Evolutionary conservation across 2,888 invertebrate genomes (phyloP), one percentile per base, ranked within the genome.

Genomic region (Archips crataeganus): DNA sequence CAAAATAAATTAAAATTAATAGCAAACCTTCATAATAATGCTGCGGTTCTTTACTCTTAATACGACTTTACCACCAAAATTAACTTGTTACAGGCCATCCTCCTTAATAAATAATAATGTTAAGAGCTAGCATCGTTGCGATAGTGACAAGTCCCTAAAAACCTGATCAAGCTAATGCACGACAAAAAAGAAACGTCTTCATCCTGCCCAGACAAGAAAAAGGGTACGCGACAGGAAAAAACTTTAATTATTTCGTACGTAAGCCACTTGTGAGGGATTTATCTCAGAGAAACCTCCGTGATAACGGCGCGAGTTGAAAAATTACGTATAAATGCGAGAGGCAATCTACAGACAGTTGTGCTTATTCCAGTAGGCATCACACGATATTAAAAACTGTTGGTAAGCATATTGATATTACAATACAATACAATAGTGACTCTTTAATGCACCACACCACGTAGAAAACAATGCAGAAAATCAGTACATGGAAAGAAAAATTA

Each of bases 301-400:
- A 69, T 73, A 73, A 63, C 73, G 49, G 63, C 47, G 54, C 13
- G 63, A 61, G 61, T 49, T 71, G 71, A 75, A 49, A 71, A 75
- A 75, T 71, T 75, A 71, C 67, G 49, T 59, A 59, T 57, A 67
- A 75, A 71, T 66, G 74, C 70, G 70, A 63, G 67, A 71, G 71
- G 68, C 71, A 71, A 62, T 70, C 64, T 69, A 66, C 32, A 51
- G 42, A 47, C 47, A 23, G 39, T 45, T 13, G 42, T 23, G 54
- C 51, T 5, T 63, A 45, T 15, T 67, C 60, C 71, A 67, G 71
- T 61, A 72, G 71, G 61, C 23, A 23, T 54, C 11, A 39, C 13
- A 60, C 5, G n/a, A 6, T 10, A 32, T 32, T 45, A 11, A 11
- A 45, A 10, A 2, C 45, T 45, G 11, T 45, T 45, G 45, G 11